Evolutionary conservation across 2,888 invertebrate species (phyloP), one percentile per base, ranked within the genome.

Genomic region (Automeris io): DNA sequence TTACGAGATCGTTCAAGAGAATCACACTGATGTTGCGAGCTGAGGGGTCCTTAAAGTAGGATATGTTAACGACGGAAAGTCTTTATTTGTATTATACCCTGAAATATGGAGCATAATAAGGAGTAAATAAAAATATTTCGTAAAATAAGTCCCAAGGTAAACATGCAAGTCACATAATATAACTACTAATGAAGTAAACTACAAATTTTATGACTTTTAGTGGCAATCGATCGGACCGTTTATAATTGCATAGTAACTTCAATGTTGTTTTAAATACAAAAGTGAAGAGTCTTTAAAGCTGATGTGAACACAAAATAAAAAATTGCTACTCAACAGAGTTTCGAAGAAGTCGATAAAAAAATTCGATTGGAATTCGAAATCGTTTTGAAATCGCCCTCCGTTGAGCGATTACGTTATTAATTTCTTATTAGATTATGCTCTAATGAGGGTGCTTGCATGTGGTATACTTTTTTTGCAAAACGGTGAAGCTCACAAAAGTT

Each of bases 371-470:
- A 60, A 55, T 45, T 43, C 45, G 50, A 50, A 46, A 41, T 42
- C 50, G 52, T 52, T 61, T 58, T 60, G 64, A 57, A 61, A 50
- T 69, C 69, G 71, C 67, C 69, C 70, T 61, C 49, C 52, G 50
- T 61, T 47, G 61, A 57, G 51, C 77, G 71, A 78, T 81, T 78
- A 67, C 65, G 57, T 66, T 65, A 66, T 69, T 70, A 62, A 58
- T 63, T 64, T 63, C 57, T 66, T 73, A 80, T 76, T 76, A 75
- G 62, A 77, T 78, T 72, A 72, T 61, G 60, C 55, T 62, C 62
- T 77, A 80, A 81, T 76, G 65, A 70, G 63, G 63, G 60, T 59
- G 60, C 63, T 55, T 74, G 81, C 69, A 81, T 82, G 85, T 77
- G 82, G 81, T 67, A 71, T 56, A 55, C 51, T 39, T 69, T 78